Percentiles rank a stretch among this genome's conserved stretches.
Conservation (phyloP, 2,888 invertebrate genomes). For the Azorinus chamasolen region DNA sequence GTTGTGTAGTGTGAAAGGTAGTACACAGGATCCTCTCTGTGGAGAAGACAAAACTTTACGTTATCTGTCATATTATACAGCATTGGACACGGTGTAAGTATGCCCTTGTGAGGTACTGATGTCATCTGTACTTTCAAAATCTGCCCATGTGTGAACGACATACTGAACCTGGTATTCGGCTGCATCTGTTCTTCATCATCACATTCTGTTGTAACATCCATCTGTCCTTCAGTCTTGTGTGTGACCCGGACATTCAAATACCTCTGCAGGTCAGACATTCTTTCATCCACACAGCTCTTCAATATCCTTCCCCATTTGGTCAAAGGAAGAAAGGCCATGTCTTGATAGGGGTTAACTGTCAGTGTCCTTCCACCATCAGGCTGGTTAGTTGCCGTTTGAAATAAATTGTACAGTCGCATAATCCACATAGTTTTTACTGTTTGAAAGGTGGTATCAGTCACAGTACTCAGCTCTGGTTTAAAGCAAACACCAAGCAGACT, state of each 20-base stretch:
- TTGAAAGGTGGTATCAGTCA: constrained; percentile 20
- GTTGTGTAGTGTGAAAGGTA: constrained; percentile 64
- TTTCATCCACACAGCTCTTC: constrained; percentile 13
- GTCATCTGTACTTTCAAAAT: constrained; percentile 63
- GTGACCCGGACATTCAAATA: background rate
- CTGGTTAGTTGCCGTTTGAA: constrained; percentile 1
- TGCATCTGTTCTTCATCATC: constrained; percentile 24
- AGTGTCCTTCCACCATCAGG: constrained; percentile 9
- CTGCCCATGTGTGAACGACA: constrained; percentile 62
- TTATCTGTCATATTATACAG: constrained; percentile 66
- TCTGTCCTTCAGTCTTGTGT: constrained; percentile 6
- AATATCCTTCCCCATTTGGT: constrained; percentile 29
- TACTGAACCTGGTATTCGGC: constrained; percentile 59
- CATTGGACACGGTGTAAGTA: constrained; percentile 59
- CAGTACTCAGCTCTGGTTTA: constrained; percentile 56
- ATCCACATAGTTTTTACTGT: constrained; percentile 63
- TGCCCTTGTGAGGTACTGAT: constrained; percentile 55
- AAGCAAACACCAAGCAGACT: constrained; percentile 57
- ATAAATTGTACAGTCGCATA: constrained; percentile 56
- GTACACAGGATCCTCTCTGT: constrained; percentile 66
- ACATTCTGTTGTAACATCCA: constrained; percentile 55
- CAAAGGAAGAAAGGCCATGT: constrained; percentile 7
- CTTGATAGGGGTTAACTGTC: constrained; percentile 4
- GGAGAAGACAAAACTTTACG: constrained; percentile 64
- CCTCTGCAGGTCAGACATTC: constrained; percentile 15